phyloP scores from a whole-genome alignment of 2,888 invertebrate genomes.

The Copidosoma aretas region DNA sequence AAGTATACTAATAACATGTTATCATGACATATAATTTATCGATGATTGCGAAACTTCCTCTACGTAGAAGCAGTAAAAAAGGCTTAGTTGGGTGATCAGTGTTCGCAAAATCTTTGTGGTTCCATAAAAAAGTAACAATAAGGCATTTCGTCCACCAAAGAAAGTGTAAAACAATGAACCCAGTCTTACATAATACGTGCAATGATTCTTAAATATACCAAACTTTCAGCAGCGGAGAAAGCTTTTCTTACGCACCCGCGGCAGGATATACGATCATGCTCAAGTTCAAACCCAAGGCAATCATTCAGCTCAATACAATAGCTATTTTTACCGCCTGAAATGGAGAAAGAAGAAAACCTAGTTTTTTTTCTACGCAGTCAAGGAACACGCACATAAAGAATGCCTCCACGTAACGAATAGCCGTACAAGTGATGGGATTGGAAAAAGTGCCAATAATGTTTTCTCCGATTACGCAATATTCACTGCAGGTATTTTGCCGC shows the following conservation, averaged over 20 bases:
- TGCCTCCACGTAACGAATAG: conserved; percentile 7
- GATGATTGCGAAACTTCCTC: too few species aligned
- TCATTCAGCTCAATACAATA: conserved; percentile 15
- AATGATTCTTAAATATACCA: background rate
- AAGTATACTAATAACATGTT: too few species aligned
- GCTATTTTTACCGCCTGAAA: conserved; percentile 12
- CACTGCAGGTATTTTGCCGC: background rate
- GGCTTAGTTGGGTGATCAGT: too few species aligned
- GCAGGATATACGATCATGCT: background rate
- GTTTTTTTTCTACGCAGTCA: background rate
- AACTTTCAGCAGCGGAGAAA: conserved; percentile 2
- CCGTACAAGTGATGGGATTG: background rate
- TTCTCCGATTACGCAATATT: conserved; percentile 26
- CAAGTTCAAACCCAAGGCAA: conserved; percentile 7
- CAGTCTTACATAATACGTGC: background rate
- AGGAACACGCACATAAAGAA: conserved; percentile 6
- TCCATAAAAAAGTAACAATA: too few species aligned
- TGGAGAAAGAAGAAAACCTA: background rate
- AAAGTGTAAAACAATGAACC: too few species aligned
- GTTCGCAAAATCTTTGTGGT: too few species aligned
- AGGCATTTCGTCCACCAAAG: too few species aligned
- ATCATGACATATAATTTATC: too few species aligned
- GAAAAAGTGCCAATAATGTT: conserved; percentile 8
- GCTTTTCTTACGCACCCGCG: background rate
- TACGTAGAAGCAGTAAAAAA: too few species aligned